phyloP scores from a whole-genome alignment of 2,888 invertebrate genomes.

The Tachina fera region DNA sequence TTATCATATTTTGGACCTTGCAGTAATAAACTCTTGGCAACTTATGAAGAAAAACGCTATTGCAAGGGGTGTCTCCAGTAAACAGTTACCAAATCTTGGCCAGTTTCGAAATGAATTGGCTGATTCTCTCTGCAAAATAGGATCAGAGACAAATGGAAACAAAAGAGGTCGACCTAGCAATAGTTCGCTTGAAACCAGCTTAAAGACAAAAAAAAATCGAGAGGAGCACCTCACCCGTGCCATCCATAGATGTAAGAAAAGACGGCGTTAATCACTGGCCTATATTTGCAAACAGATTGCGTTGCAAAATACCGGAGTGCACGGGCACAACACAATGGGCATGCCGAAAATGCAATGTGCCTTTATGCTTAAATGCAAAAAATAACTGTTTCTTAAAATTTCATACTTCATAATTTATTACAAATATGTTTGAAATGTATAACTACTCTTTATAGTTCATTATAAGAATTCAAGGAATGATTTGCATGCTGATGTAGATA shows the following conservation, averaged over 20 bases:
- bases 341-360: constrained; percentile 29
- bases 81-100: too few species aligned
- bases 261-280: constrained; percentile 15
- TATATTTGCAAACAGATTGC: constrained; percentile 37
- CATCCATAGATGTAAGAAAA: constrained; percentile 21
- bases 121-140: too few species aligned
- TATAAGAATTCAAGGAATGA: constrained; percentile 29
- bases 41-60: too few species aligned
- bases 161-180: too few species aligned
- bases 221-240: constrained; percentile 17
- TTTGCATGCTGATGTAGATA: constrained; percentile 22
- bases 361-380: constrained; percentile 24
- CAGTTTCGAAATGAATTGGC: too few species aligned
- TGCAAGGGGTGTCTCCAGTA: too few species aligned
- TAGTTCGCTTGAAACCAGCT: too few species aligned
- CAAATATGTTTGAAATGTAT: not conserved
- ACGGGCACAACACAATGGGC: not conserved
- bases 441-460: not conserved
- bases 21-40: too few species aligned
- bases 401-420: constrained; percentile 1
- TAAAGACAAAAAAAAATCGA: too few species aligned
- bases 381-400: constrained; percentile 21
- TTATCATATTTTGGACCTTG: too few species aligned
- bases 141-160: too few species aligned
- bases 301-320: constrained; percentile 25